Percentiles rank a stretch among this genome's conserved stretches.
Evolutionary conservation across 2,888 invertebrate genomes (phyloP).

Genomic region (Pardosa pseudoannulata): DNA sequence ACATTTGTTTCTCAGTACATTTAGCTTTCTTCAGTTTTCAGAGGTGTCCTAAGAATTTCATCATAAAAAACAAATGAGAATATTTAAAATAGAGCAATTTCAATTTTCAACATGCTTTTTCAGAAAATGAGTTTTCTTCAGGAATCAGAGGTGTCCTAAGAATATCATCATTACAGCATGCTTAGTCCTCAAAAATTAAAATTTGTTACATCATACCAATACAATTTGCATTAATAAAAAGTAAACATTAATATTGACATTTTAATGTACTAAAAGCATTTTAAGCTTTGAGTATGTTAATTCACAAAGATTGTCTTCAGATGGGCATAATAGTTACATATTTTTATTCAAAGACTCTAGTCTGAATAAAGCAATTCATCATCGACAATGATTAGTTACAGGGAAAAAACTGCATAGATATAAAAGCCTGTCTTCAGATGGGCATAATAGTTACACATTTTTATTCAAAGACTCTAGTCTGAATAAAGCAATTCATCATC

Average conservation of each 20-base stretch:
- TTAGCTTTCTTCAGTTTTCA: background rate
- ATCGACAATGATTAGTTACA: no score
- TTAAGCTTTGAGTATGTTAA: no score
- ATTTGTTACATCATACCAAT: no score
- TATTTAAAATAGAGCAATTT: no score
- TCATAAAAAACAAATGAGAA: background rate
- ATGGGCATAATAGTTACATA: conserved; percentile 50
- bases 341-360: conserved; percentile 53
- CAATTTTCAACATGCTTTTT: no score
- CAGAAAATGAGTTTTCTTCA: background rate
- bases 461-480: conserved; percentile 57
- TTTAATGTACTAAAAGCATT: no score
- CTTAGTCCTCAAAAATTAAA: no score
- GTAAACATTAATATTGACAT: no score
- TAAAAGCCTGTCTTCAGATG: conserved; percentile 35
- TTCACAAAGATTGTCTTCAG: conserved; percentile 34
- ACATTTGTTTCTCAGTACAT: background rate
- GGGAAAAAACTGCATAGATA: no score
- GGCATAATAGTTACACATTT: conserved; percentile 45
- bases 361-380: conserved; percentile 62
- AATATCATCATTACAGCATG: background rate
- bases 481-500: conserved; percentile 57
- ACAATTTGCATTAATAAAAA: no score
- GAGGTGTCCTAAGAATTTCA: conserved; percentile 30
- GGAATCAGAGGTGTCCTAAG: conserved; percentile 37